These are phyloP conservation scores for Lissocephala sabroskyi DNA, from an alignment of 2,888 invertebrate genomes.

Conservation along the genomic window DNA sequence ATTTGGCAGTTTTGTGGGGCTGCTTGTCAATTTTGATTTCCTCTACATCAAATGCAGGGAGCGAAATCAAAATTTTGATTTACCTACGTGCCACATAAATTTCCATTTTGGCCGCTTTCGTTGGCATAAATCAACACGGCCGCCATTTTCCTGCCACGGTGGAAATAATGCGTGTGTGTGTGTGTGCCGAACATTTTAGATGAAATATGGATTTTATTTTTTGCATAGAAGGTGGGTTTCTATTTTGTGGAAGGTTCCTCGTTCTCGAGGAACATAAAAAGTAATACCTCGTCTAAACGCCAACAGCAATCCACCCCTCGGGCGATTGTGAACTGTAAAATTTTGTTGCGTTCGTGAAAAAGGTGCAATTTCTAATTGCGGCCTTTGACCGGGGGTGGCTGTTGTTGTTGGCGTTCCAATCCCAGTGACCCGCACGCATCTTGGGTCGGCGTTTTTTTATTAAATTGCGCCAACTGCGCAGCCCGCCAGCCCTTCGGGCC, in stretches of 20 bases:
- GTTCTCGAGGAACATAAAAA: not conserved
- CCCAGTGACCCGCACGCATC: not conserved
- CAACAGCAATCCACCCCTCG: too few relatives aligned
- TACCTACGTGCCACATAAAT: conserved; percentile 35
- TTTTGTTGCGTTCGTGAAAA: conserved; percentile 26
- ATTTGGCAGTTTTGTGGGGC: too few relatives aligned
- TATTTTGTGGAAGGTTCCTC: conserved; percentile 3
- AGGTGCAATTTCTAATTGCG: conserved; percentile 16
- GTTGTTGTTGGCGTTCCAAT: conserved; percentile 1
- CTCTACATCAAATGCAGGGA: too few relatives aligned
- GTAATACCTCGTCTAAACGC: too few relatives aligned
- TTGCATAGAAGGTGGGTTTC: conserved; percentile 7
- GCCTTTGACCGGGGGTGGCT: conserved; percentile 13
- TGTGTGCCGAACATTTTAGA: conserved; percentile 43
- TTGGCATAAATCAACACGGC: conserved; percentile 59
- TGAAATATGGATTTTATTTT: conserved; percentile 21
- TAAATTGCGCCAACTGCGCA: conserved; percentile 41
- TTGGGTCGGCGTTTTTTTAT: conserved; percentile 34
- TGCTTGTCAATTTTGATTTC: too few relatives aligned
- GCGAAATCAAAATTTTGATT: conserved; percentile 9
- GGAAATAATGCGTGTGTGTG: too few relatives aligned
- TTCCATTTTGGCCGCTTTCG: conserved; percentile 35
- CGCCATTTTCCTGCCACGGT: not conserved
- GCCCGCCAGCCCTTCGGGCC: too few relatives aligned
- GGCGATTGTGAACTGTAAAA: conserved; percentile 33